Conservation (phyloP, 2,797 vertebrate species). For the Nannoperca obscura region DNA sequence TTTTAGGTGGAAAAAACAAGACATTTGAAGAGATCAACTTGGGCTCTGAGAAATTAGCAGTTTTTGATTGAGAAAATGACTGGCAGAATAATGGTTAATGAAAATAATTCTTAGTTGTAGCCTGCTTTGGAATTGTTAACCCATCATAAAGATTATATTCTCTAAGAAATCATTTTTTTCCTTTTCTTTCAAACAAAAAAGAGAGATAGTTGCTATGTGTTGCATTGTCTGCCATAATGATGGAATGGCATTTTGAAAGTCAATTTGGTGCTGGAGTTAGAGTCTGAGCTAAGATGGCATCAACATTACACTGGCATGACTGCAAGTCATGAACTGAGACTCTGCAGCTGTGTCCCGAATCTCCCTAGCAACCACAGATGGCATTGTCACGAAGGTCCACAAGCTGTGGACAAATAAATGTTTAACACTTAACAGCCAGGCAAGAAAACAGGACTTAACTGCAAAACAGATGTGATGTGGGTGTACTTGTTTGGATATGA, state of each 20-base stretch:
- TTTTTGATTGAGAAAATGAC: background rate
- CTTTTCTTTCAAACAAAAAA: slow-evolving; percentile 12
- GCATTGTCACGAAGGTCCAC: slow-evolving; percentile 46
- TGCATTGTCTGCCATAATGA: slow-evolving; percentile 19
- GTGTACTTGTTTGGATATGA: slow-evolving; percentile 3
- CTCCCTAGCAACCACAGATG: slow-evolving; percentile 69
- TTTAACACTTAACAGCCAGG: slow-evolving; percentile 37
- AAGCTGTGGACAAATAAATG: slow-evolving; percentile 57
- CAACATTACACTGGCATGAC: slow-evolving; percentile 60
- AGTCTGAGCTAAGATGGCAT: slow-evolving; percentile 48
- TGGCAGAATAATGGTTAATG: background rate
- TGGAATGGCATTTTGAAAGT: slow-evolving; percentile 34
- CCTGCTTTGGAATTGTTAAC: background rate
- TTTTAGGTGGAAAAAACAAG: background rate
- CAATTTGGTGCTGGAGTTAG: slow-evolving; percentile 46
- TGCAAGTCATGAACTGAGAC: slow-evolving; percentile 55
- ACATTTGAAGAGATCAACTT: background rate
- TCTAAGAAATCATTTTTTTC: background rate
- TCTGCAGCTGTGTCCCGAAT: slow-evolving; percentile 65
- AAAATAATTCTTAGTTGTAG: background rate
- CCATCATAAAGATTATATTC: slow-evolving; percentile 1
- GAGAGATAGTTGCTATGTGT: slow-evolving; percentile 10
- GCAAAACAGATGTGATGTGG: slow-evolving; percentile 21
- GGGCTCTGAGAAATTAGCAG: background rate
- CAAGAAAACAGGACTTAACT: slow-evolving; percentile 18